phyloP scores from a whole-genome alignment of 1,140 invertebrate species.

The Sinonovacula constricta region DNA sequence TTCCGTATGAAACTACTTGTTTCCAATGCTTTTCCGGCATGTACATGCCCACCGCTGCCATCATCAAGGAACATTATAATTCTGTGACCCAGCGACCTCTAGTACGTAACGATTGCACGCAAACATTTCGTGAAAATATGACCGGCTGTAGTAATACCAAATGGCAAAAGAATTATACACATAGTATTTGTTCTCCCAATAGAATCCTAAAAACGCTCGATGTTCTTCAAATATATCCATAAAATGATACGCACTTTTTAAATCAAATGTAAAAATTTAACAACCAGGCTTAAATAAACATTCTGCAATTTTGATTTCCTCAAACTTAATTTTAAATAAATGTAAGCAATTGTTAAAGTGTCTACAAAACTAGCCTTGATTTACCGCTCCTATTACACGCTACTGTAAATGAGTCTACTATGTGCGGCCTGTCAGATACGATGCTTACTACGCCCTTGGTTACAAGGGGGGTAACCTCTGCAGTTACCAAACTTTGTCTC shows the following conservation, averaged over 20 bases:
- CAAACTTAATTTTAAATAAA: no score
- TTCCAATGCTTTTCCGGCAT: conserved; percentile 1
- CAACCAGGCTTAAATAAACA: conserved; percentile 30
- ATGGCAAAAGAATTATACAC: conserved; percentile 52
- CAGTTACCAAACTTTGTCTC: neutral
- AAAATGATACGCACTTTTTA: no score
- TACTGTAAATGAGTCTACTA: conserved; percentile 23
- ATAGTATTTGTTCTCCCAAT: conserved; percentile 26
- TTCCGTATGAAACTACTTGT: conserved; percentile 1
- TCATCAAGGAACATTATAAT: conserved; percentile 56
- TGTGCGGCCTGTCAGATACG: neutral
- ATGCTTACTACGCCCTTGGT: conserved; percentile 5
- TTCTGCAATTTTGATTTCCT: conserved; percentile 34
- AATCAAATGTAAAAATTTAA: conserved; percentile 46
- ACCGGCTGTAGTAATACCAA: conserved; percentile 40
- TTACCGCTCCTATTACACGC: conserved; percentile 6
- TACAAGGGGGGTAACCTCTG: neutral
- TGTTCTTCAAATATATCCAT: conserved; percentile 45
- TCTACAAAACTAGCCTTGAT: conserved; percentile 24
- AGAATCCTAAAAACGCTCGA: conserved; percentile 43
- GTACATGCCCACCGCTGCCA: conserved; percentile 32
- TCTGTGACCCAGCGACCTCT: conserved; percentile 14
- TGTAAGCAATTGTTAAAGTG: conserved; percentile 13
- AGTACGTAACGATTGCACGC: conserved; percentile 40
- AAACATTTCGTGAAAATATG: conserved; percentile 50